phyloP scores from a whole-genome alignment of 1,140 invertebrate genomes.

The Saxidomus purpurata region DNA sequence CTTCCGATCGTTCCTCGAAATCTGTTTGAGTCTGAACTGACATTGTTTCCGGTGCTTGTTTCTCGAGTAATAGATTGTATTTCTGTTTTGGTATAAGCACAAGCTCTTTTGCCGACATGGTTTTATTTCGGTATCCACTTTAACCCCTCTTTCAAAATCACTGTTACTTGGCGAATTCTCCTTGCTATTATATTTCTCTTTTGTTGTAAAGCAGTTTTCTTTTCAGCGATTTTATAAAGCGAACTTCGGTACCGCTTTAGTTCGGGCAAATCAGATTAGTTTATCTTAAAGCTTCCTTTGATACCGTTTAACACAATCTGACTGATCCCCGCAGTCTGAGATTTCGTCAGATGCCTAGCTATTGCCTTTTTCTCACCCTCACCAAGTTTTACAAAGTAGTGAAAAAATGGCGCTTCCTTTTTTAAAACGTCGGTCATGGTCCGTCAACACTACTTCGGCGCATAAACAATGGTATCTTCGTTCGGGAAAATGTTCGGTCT shows the following conservation, averaged over 20 bases:
- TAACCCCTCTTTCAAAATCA: not conserved
- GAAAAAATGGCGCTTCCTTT: not conserved
- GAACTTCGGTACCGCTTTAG: not conserved
- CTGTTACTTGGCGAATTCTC: conserved; percentile 21
- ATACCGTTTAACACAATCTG: not conserved
- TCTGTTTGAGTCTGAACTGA: conserved; percentile 6
- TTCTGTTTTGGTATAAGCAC: too few relatives aligned
- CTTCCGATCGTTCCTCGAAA: not conserved
- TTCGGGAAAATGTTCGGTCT: conserved; percentile 24
- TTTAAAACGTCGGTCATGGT: too few relatives aligned
- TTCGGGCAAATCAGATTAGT: not conserved
- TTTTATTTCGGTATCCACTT: too few relatives aligned
- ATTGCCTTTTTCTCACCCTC: not conserved
- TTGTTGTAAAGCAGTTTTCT: conserved; percentile 25
- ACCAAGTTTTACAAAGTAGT: not conserved
- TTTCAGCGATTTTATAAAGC: not conserved
- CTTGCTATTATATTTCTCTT: conserved; percentile 6
- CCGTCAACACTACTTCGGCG: too few relatives aligned
- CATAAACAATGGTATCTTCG: conserved; percentile 15
- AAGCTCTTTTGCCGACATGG: too few relatives aligned
- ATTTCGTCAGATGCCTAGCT: not conserved
- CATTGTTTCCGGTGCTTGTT: not conserved
- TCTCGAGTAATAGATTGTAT: not conserved
- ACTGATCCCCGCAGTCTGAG: not conserved
- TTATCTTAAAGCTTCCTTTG: not conserved